phyloP scores from a whole-genome alignment of 2,888 invertebrate genomes.

The Aphrophora alni region DNA sequence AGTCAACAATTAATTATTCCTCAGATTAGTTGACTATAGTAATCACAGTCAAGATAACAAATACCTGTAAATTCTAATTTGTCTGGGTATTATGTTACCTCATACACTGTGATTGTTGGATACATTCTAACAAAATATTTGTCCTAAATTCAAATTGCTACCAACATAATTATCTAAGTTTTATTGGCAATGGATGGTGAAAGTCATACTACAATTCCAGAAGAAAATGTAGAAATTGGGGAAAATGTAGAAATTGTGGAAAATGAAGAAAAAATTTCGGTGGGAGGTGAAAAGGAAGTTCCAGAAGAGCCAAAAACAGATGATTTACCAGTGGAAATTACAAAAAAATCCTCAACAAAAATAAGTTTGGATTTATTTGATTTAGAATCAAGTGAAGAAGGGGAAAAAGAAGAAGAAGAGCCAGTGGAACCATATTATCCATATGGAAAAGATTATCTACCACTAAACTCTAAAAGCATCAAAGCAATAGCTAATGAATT shows the following conservation, averaged over 20 bases:
- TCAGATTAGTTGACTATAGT: too few relatives aligned
- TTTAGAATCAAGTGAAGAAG: not conserved
- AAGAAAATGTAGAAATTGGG: not conserved
- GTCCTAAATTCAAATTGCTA: too few relatives aligned
- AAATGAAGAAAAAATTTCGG: not conserved
- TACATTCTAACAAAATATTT: too few relatives aligned
- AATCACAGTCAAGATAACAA: too few relatives aligned
- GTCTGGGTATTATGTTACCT: too few relatives aligned
- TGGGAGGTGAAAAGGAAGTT: not conserved
- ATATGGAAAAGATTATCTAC: not conserved
- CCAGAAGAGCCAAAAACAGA: not conserved
- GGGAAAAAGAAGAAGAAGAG: not conserved
- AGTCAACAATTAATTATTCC: too few relatives aligned
- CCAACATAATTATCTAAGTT: not conserved
- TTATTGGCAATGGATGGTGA: not conserved
- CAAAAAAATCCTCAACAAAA: not conserved
- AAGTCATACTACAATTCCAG: not conserved
- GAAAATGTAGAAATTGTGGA: not conserved
- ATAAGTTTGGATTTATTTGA: not conserved
- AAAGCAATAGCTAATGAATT: slow-evolving; percentile 66
- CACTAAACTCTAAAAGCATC: slow-evolving; percentile 50
- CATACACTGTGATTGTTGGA: too few relatives aligned
- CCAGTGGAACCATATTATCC: not conserved
- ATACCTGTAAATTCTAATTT: too few relatives aligned
- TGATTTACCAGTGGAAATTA: not conserved